These are phyloP conservation scores for Trinectes maculatus DNA, from an alignment of 2,113 vertebrate species.

Conservation along the genomic window DNA sequence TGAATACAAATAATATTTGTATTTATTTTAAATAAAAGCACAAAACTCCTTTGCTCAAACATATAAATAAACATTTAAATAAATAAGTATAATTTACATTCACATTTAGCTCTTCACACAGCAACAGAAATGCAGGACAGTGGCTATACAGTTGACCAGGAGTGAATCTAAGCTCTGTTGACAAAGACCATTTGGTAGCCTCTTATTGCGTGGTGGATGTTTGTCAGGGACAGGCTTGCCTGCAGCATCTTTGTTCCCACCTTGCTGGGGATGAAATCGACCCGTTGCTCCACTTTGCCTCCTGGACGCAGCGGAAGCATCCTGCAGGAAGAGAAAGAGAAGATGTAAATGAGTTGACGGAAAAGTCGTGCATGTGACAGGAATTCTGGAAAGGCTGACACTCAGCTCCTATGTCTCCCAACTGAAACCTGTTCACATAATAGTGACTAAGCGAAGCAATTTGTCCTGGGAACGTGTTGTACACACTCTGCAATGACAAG, in stretches of 20 bases:
- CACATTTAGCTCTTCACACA: background rate
- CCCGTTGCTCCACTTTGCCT: conserved; percentile 27
- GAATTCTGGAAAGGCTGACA: background rate
- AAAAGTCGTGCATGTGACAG: background rate
- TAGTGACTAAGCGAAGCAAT: no score
- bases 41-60: no score
- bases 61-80: conserved; percentile 24
- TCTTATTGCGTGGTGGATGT: conserved; percentile 44
- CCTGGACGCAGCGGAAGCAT: conserved; percentile 54
- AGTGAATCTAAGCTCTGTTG: conserved; percentile 30
- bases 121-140: background rate
- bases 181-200: conserved; percentile 72
- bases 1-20: background rate
- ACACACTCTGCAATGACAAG: background rate
- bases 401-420: no score
- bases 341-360: rapidly evolving
- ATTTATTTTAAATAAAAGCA: no score
- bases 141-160: no score
- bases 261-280: conserved; percentile 58
- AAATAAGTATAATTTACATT: conserved; percentile 37
- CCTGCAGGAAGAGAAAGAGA: conserved; percentile 43
- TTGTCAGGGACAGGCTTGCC: conserved; percentile 52
- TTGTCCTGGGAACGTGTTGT: no score
- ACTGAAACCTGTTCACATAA: background rate
- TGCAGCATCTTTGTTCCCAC: conserved; percentile 74